Base-by-base conservation (phyloP, 2,113 vertebrate species). In the Hydrochoerus hydrochaeris region DNA sequence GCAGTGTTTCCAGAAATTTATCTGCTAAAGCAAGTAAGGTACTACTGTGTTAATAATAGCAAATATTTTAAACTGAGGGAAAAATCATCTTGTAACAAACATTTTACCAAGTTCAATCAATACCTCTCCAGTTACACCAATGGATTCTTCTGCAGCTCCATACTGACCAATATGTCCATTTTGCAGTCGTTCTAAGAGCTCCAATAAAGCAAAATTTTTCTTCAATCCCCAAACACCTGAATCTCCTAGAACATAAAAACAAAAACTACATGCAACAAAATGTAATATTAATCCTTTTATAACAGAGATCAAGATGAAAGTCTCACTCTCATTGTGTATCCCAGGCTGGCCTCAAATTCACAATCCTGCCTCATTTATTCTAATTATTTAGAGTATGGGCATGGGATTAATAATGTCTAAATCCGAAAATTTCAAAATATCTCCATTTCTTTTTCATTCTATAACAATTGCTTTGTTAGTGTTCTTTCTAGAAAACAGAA, bases 181-280 rank as follows among this genome's bases (percentile, higher is more conserved):
- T 97, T 99, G 99, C 69, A 99, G 98, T 60, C 99, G 99, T 98
- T 99, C 99, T 97, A 99, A 97, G 35, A 99, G 99, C 94, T 99
- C 99, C 88, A 99, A 98, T 96, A 99, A 98, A 96, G 99, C 99
- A 98, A 99, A 99, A 98, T 99, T 99, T 98, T 99, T 99, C 98
- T 99, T 99, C 98, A 99, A 98, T 49, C 99, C 99, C 99, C 99
- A 99, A 80, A 99, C 99, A 95, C 99, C 99, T 87, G 99, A 99
- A 97, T 99, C 99, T 54, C 99, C 99, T 99, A 82, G 95, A 97
- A 97, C 0, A 30, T 80, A 95, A 73, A 95, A 88, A 95, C 38
- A 95, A 94, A 97, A 92, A 87, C 77, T 80, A 92, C 93, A 98
- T 81, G 41, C 97, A 98, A 60, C 0, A 75, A 73, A 97, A 38